Evolutionary conservation across 1,140 invertebrate genomes (phyloP).

Genomic region (Halesus radiatus): DNA sequence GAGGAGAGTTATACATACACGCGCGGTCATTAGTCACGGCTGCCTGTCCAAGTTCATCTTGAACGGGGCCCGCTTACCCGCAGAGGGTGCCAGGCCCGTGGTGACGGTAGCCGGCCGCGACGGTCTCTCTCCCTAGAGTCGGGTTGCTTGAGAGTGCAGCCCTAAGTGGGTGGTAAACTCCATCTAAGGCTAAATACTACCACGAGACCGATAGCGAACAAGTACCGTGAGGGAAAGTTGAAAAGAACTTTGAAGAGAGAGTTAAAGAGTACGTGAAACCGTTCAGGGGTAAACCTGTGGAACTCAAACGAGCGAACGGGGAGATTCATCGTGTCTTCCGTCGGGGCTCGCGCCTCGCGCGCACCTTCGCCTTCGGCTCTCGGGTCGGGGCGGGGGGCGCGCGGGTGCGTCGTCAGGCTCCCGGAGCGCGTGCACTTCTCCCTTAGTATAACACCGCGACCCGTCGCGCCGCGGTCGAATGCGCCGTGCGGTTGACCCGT

Average conservation of each 20-base stretch:
- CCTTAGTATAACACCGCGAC: conserved; percentile 69
- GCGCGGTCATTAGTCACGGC: conserved; percentile 53
- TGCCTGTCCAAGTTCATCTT: conserved; percentile 77
- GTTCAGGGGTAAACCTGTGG: conserved; percentile 79
- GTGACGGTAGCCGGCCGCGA: conserved; percentile 68
- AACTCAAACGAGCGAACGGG: conserved; percentile 72
- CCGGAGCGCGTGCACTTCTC: conserved; percentile 69
- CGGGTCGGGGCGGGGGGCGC: conserved; percentile 57
- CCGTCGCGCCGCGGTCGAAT: conserved; percentile 65
- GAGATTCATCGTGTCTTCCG: conserved; percentile 69
- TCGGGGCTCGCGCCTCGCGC: conserved; percentile 59
- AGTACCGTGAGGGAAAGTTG: conserved; percentile 94
- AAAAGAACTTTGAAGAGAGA: conserved; percentile 92
- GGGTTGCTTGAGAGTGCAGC: conserved; percentile 89
- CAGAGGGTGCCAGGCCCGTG: conserved; percentile 82
- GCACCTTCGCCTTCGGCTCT: conserved; percentile 56
- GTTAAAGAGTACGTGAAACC: conserved; percentile 89
- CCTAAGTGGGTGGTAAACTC: too few species aligned
- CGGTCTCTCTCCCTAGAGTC: conserved; percentile 79
- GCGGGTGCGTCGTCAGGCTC: conserved; percentile 59
- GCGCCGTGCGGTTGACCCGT: conserved; percentile 53
- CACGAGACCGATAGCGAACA: conserved; percentile 90
- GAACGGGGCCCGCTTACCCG: conserved; percentile 78
- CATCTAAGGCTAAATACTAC: conserved; percentile 89
- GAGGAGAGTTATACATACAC: conserved; percentile 63